Conservation (phyloP, 2,113 vertebrate genomes). For the Oxygymnocypris stewartii region DNA sequence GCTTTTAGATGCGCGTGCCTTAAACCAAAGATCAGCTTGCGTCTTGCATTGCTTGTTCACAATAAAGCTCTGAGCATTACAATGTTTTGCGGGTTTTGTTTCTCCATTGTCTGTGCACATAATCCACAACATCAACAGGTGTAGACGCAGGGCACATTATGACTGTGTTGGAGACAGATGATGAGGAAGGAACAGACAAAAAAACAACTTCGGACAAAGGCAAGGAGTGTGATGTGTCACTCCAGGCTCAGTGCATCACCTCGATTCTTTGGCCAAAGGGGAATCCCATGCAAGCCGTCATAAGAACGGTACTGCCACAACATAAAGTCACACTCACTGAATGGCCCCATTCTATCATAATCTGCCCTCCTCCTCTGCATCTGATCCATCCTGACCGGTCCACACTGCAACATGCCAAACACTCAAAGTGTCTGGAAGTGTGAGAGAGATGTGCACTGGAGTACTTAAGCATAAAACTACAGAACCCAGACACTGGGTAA, state of each 20-base stretch:
- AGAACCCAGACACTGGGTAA: not conserved
- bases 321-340: slow-evolving; percentile 66
- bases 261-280: slow-evolving; percentile 55
- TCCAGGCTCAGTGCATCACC: slow-evolving; percentile 37
- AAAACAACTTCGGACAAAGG: slow-evolving; percentile 29
- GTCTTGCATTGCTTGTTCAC: not conserved
- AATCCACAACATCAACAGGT: slow-evolving; percentile 22
- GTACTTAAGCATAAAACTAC: not conserved
- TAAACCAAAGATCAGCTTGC: not conserved
- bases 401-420: slow-evolving; percentile 73
- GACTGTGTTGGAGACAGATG: no score
- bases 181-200: not conserved
- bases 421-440: slow-evolving; percentile 59
- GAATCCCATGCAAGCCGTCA: slow-evolving; percentile 56
- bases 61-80: slow-evolving; percentile 48
- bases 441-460: slow-evolving; percentile 2
- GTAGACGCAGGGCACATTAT: not conserved
- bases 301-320: slow-evolving; percentile 52
- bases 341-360: slow-evolving; percentile 77
- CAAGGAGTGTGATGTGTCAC: slow-evolving; percentile 36
- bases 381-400: slow-evolving; percentile 71
- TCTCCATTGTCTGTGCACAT: not conserved
- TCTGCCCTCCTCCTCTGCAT: slow-evolving; percentile 67
- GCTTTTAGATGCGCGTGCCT: slow-evolving; percentile 60
- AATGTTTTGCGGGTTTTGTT: not conserved